Base-by-base conservation (phyloP, 1,140 invertebrate species). In the Leptestheria dahalacensis region DNA sequence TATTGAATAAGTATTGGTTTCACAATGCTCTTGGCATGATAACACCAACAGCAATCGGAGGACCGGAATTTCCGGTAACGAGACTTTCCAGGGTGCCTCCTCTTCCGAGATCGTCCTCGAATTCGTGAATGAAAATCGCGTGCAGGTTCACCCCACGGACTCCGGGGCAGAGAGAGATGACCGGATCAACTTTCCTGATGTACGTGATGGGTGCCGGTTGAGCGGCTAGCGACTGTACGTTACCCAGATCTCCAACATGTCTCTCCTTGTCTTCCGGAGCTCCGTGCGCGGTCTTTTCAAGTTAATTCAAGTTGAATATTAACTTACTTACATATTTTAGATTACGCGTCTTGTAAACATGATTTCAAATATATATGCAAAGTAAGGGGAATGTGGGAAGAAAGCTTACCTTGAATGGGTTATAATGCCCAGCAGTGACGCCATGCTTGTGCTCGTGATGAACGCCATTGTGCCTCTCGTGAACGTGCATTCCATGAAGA, bases 241-340 rank as follows among this genome's bases (percentile, higher is more conserved):
- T 95, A 12, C 92, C 92, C 29, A 95, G 74, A 73, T 96, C 92
- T 15, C 92, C 92, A 25, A 89, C 83, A 69, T 96, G 92, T 55
- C 89, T 82, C 15, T 78, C 72, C 2, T 75, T 66, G 64, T 84
- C 82, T 4, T 74, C 65, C 2, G 82, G 85, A 21, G 77, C 84
- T 26, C 87, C 88, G 66, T 92, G 88, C 23, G 75, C 69, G 63
- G 78, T 74, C 84, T 87, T 70, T 62, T n/a, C n/a, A n/a, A n/a
- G n/a, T n/a, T n/a, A n/a, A n/a, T n/a, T n/a, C n/a, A n/a, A n/a
- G n/a, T n/a, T n/a, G n/a, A n/a, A n/a, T n/a, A n/a, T n/a, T n/a
- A n/a, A n/a, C n/a, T n/a, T n/a, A n/a, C n/a, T n/a, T n/a, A n/a
- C n/a, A n/a, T n/a, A n/a, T n/a, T n/a, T n/a, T n/a, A n/a, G n/a